These are phyloP conservation scores for Lymantria monacha DNA, from an alignment of 2,888 invertebrate genomes.

Conservation along the genomic window DNA sequence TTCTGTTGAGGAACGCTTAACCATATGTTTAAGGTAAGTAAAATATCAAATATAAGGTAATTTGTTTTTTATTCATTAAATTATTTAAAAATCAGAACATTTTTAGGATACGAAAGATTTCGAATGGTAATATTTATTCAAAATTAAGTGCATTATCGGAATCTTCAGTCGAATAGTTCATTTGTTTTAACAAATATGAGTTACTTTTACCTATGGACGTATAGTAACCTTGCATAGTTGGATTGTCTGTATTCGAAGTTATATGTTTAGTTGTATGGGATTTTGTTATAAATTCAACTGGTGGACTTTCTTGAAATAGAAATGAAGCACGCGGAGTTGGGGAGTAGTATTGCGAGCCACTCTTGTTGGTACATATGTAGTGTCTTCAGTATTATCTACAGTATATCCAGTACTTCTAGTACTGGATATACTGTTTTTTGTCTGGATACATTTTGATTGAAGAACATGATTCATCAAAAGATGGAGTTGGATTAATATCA, in stretches of 20 bases:
- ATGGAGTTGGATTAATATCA: no score
- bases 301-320: background rate
- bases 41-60: no score
- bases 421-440: no score
- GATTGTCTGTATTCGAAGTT: no score
- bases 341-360: conserved; percentile 1
- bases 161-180: no score
- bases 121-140: background rate
- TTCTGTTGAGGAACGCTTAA: conserved; percentile 1
- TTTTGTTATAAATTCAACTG: background rate
- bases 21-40: conserved; percentile 3
- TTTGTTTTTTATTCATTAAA: background rate
- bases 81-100: conserved; percentile 3
- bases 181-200: no score
- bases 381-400: conserved; percentile 3
- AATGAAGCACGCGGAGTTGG: background rate
- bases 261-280: background rate
- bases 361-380: conserved; percentile 2
- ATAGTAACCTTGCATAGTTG: no score
- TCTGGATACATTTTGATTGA: no score
- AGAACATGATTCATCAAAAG: no score
- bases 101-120: conserved; percentile 1
- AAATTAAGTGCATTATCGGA: background rate
- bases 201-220: no score
- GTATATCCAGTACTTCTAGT: background rate